These are phyloP conservation scores for Steinernema carpocapsae DNA, from an alignment of 2,888 invertebrate genomes.

Conservation along the genomic window DNA sequence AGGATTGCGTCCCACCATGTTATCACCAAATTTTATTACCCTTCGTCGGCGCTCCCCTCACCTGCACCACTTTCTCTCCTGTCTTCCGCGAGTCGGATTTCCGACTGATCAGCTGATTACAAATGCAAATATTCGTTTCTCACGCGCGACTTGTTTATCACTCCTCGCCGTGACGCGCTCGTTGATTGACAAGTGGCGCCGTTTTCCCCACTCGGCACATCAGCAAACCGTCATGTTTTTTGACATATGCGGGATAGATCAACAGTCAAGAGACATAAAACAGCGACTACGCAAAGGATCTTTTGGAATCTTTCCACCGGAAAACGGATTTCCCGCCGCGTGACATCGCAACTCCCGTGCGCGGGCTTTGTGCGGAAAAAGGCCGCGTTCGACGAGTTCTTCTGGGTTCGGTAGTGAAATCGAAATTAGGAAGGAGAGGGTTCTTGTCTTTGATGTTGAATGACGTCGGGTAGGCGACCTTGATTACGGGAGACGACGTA, in stretches of 20 bases:
- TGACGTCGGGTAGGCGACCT: background rate
- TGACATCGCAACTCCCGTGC: background rate
- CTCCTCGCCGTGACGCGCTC: too few species aligned
- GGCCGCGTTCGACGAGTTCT: too few species aligned
- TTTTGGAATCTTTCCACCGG: background rate
- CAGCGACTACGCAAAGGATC: background rate
- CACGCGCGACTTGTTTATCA: background rate
- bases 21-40: too few species aligned
- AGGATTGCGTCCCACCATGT: too few species aligned
- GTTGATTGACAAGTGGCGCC: background rate
- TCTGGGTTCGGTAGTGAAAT: background rate
- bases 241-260: too few species aligned
- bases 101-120: background rate
- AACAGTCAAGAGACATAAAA: background rate
- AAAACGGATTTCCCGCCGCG: background rate
- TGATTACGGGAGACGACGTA: background rate
- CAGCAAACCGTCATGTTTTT: background rate
- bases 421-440: background rate
- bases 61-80: too few species aligned
- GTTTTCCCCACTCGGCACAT: background rate
- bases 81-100: too few species aligned
- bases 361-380: too few species aligned
- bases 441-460: background rate
- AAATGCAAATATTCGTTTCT: background rate
- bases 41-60: too few species aligned